Percentiles rank a stretch among this genome's conserved stretches.
phyloP scores from a whole-genome alignment of 2,113 vertebrate genomes.

The Rhegmatorhina hoffmannsi region DNA sequence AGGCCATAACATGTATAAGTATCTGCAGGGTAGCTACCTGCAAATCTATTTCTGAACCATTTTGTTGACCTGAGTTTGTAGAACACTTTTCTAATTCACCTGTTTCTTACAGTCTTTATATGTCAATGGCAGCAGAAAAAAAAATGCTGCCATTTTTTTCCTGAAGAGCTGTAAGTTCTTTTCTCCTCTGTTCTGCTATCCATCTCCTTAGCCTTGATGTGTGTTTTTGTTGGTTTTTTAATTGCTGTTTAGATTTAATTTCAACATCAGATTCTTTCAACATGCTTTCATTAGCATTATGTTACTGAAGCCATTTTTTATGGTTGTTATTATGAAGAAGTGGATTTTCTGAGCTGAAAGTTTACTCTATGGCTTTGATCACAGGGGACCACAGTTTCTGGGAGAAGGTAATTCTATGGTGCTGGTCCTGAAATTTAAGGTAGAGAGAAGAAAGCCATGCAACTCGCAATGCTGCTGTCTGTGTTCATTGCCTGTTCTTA shows the following conservation, averaged over 20 bases:
- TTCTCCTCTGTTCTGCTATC: neutral
- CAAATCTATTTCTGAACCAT: neutral
- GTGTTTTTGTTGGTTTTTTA: neutral
- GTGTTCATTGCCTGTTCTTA: neutral
- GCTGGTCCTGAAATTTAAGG: neutral
- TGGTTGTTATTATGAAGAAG: neutral
- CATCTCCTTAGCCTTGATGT: neutral
- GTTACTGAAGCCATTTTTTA: neutral
- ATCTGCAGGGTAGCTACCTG: neutral
- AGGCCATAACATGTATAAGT: neutral
- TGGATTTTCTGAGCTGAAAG: neutral
- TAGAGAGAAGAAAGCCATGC: neutral
- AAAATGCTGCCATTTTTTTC: neutral
- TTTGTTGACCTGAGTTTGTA: neutral
- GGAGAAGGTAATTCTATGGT: neutral
- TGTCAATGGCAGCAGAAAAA: neutral
- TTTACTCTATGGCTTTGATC: neutral
- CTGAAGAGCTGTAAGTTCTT: neutral
- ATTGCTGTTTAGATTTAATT: neutral
- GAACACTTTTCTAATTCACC: neutral
- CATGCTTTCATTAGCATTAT: neutral
- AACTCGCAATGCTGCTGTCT: neutral
- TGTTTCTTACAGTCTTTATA: neutral
- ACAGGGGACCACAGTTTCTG: neutral
- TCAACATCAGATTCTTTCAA: neutral